These are phyloP conservation scores for Neotoxoptera formosana DNA, from an alignment of 1,140 invertebrate genomes.

Conservation along the genomic window DNA sequence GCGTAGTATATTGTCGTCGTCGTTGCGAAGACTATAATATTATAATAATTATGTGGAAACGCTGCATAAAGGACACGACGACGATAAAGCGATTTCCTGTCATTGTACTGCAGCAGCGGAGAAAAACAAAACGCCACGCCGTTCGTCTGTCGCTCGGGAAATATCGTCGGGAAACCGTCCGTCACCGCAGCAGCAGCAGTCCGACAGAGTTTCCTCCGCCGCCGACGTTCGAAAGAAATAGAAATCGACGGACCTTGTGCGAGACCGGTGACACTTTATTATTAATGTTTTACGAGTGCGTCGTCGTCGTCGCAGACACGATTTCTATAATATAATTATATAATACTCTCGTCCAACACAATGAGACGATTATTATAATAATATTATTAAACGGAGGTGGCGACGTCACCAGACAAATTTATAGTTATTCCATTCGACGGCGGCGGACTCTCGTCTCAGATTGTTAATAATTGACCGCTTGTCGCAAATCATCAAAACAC, in stretches of 20 bases:
- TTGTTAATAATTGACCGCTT: slow-evolving; percentile 12
- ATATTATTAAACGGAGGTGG: not conserved
- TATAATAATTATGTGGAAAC: not conserved
- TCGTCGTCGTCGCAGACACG: not conserved
- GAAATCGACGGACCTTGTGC: not conserved
- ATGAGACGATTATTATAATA: not conserved
- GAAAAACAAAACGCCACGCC: not conserved
- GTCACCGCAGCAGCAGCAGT: too few species aligned
- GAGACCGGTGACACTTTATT: not conserved
- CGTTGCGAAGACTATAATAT: not conserved
- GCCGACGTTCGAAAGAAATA: not conserved
- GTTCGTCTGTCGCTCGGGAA: not conserved
- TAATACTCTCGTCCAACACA: not conserved
- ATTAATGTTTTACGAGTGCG: not conserved
- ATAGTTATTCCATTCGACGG: not conserved
- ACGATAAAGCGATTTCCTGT: not conserved
- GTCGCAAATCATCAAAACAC: slow-evolving; percentile 14
- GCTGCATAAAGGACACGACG: not conserved
- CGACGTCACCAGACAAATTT: slow-evolving; percentile 6
- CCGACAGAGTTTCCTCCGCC: not conserved
- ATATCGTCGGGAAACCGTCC: not conserved
- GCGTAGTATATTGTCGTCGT: not conserved
- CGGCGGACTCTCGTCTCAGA: not conserved
- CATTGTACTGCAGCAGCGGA: not conserved
- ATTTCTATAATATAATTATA: not conserved